Evolutionary conservation across 2,113 vertebrate genomes (phyloP).

Genomic region (Labrus mixtus): DNA sequence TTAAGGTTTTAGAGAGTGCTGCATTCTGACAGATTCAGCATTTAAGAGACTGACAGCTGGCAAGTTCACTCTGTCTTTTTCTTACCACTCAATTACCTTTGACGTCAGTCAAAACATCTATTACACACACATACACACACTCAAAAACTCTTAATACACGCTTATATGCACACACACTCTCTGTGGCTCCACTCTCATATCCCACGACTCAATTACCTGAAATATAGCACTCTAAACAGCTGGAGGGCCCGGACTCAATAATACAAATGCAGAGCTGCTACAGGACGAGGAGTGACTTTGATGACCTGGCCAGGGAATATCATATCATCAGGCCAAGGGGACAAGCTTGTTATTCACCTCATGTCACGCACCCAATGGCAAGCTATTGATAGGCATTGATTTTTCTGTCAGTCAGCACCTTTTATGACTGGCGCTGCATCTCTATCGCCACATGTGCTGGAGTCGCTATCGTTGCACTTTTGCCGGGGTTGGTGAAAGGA

Average conservation of each 20-base stretch:
- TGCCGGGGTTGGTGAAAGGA: slow-evolving; percentile 8
- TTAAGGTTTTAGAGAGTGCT: slow-evolving; percentile 44
- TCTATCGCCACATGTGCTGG: slow-evolving; percentile 9
- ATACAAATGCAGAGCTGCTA: slow-evolving; percentile 59
- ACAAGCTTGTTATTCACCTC: slow-evolving; percentile 73
- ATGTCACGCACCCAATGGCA: slow-evolving; percentile 28
- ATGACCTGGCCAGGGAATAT: slow-evolving; percentile 63
- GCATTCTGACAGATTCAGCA: slow-evolving; percentile 54
- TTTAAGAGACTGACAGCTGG: slow-evolving; percentile 71
- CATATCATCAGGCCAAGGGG: slow-evolving; percentile 61
- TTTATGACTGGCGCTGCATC: slow-evolving; percentile 16
- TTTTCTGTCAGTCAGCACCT: slow-evolving; percentile 47
- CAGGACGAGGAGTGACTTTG: slow-evolving; percentile 54
- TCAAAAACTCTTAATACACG: neutral
- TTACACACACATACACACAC: slow-evolving; percentile 37
- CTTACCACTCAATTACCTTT: slow-evolving; percentile 67
- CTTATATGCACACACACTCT: slow-evolving; percentile 8
- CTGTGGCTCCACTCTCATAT: slow-evolving; percentile 33
- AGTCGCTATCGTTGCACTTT: slow-evolving; percentile 5
- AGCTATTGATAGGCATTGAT: slow-evolving; percentile 41
- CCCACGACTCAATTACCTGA: slow-evolving; percentile 72
- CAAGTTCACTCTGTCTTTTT: slow-evolving; percentile 60
- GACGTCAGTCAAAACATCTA: slow-evolving; percentile 67
- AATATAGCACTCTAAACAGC: slow-evolving; percentile 70
- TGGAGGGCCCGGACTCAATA: slow-evolving; percentile 64